Conservation (phyloP, 2,888 invertebrate species). For the Drosophila anomalata region DNA sequence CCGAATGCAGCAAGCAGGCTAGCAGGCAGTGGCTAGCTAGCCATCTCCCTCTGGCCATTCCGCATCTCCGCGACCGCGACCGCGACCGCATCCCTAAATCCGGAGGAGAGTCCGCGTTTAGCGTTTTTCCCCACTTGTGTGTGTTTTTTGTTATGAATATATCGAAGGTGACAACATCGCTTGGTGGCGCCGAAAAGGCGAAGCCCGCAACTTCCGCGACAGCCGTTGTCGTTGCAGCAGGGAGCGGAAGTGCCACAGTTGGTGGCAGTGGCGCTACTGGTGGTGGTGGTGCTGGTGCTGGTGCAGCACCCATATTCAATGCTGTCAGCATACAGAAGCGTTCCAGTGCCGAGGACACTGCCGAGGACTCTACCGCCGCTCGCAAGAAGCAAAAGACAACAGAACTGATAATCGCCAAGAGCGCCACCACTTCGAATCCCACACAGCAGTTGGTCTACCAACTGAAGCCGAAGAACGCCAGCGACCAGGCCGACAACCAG, state of each 20-base stretch:
- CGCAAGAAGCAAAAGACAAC: constrained; percentile 1
- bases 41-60: constrained; percentile 6
- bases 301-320: constrained; percentile 58
- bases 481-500: not conserved
- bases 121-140: not conserved
- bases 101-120: constrained; percentile 2
- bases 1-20: constrained; percentile 5
- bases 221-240: constrained; percentile 36
- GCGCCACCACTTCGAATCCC: not conserved
- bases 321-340: constrained; percentile 73
- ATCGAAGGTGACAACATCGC: constrained; percentile 79
- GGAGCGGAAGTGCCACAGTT: constrained; percentile 7
- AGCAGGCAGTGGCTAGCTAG: constrained; percentile 2
- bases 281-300: constrained; percentile 21
- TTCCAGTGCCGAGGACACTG: constrained; percentile 57
- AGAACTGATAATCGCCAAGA: constrained; percentile 1
- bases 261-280: not conserved
- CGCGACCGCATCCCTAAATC: not conserved
- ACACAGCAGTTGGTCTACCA: not conserved
- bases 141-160: constrained; percentile 75
- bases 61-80: constrained; percentile 2
- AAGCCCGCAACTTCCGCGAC: constrained; percentile 76
- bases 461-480: not conserved
- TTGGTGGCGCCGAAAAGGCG: constrained; percentile 80
- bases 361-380: constrained; percentile 50